Evolutionary conservation across 2,888 invertebrate genomes (phyloP), one percentile per base, ranked within the genome.

Genomic region (Selenia dentaria): DNA sequence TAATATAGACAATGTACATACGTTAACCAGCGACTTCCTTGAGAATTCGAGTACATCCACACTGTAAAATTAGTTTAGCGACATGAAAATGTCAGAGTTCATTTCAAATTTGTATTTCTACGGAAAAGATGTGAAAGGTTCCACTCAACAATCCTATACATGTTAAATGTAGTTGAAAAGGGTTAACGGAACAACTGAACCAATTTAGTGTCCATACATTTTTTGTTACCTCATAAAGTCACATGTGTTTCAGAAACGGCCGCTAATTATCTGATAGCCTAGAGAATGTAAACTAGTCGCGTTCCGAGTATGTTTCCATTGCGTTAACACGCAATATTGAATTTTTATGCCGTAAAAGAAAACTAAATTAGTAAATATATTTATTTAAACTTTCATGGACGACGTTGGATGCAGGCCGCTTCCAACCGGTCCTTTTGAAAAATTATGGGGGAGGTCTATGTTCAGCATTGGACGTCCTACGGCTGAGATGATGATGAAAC

Each of bases 171-270:
- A 12, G 13, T 6, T 9, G 6, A 8, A 35, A 31, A 13, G 20
- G 42, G 24, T 42, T 11, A 26, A 12, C 29, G 9, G 13, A 32
- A n/a, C 20, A 14, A 12, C 34, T 9, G 18, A 39, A 27, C 24
- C 38, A 29, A 44, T 44, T 44, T 33, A 14, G 22, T 29, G 32
- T 11, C 37, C 46, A 48, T 39, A 25, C 43, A 38, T 32, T 38
- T 32, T 48, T 37, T 18, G 31, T 8, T n/a, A 20, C n/a, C 20
- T 27, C 11, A 45, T 56, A 57, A 43, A 20, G 37, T 2, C 29
- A 28, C 28, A 14, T 5, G 6, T 26, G 18, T 32, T 32, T 29
- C 11, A 26, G 9, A 6, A 36, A 9, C 42, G 16, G 5, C 10
- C 6, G 20, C n/a, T 34, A 14, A 29, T 35, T 6, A 14, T 28